phyloP scores from a whole-genome alignment of 2,888 invertebrate species.

The Gisinianus flammeolus region DNA sequence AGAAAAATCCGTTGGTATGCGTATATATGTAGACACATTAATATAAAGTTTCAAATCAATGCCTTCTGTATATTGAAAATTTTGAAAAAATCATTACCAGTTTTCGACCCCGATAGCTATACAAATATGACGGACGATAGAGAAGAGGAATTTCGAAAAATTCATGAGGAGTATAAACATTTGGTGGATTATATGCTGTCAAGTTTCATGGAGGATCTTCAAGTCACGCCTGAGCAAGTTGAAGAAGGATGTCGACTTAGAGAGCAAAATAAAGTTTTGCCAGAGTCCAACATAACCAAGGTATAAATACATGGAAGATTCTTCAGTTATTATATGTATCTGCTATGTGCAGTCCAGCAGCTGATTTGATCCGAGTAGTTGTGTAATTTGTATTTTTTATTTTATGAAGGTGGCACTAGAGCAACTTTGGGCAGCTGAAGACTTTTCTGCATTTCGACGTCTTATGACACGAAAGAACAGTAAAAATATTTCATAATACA shows the following conservation, averaged over 20 bases:
- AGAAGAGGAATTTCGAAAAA: conserved; percentile 75
- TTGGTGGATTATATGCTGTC: conserved; percentile 91
- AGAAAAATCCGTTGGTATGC: conserved; percentile 84
- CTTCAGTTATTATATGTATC: not conserved
- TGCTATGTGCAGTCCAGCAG: not conserved
- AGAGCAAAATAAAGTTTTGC: conserved; percentile 35
- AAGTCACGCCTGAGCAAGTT: conserved; percentile 85
- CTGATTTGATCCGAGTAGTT: not conserved
- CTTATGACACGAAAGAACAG: conserved; percentile 94
- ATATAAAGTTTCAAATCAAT: conserved; percentile 4
- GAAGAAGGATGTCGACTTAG: conserved; percentile 73
- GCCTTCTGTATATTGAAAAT: not conserved
- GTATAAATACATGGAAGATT: conserved; percentile 40
- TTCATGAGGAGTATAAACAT: conserved; percentile 75
- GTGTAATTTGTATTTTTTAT: not conserved
- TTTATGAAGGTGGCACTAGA: conserved; percentile 68
- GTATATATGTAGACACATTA: conserved; percentile 43
- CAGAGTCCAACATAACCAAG: conserved; percentile 56
- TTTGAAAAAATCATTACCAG: conserved; percentile 65
- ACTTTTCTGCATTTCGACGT: conserved; percentile 84
- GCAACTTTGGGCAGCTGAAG: conserved; percentile 92
- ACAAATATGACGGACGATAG: conserved; percentile 65
- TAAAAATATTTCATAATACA: too few species aligned
- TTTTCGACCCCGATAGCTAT: conserved; percentile 79
- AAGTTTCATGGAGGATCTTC: conserved; percentile 91